Conservation (phyloP, 1,140 invertebrate genomes). For the Drosophila ananassae region DNA sequence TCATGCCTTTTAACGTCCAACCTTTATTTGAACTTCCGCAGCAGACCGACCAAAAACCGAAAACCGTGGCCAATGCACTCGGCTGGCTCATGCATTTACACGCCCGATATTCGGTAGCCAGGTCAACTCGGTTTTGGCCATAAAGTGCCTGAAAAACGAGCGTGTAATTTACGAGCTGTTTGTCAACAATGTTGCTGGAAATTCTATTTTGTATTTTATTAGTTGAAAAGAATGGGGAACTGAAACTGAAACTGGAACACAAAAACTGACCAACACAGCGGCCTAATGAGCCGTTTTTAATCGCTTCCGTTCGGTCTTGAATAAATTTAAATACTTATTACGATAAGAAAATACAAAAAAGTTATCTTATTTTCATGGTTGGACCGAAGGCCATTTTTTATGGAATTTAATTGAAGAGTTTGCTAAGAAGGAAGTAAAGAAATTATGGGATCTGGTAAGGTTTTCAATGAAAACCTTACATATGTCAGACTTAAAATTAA, state of each 20-base stretch:
- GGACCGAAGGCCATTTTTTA: constrained; percentile 41
- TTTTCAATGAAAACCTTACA: too few relatives aligned
- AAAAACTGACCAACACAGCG: constrained; percentile 9
- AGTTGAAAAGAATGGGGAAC: constrained; percentile 18
- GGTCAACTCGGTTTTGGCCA: constrained; percentile 43
- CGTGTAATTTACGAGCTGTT: constrained; percentile 78
- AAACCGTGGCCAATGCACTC: constrained; percentile 56
- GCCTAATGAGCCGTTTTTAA: constrained; percentile 73
- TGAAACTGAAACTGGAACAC: constrained; percentile 33
- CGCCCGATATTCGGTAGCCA: constrained; percentile 14
- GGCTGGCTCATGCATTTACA: constrained; percentile 19
- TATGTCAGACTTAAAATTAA: too few relatives aligned
- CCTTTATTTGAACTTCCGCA: constrained; percentile 57
- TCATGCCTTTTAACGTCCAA: constrained; percentile 33
- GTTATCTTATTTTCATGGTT: constrained; percentile 58
- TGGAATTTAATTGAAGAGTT: constrained; percentile 26
- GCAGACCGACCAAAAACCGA: constrained; percentile 19
- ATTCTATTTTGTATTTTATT: constrained; percentile 72
- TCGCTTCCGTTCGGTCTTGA: constrained; percentile 59
- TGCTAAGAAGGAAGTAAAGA: not conserved
- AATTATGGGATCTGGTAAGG: not conserved
- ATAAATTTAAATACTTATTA: constrained; percentile 61
- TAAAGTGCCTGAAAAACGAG: constrained; percentile 64
- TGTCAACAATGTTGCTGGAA: constrained; percentile 71
- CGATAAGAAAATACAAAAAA: constrained; percentile 29